Base-by-base conservation (phyloP, 2,888 invertebrate genomes). In the Papilio elwesi region DNA sequence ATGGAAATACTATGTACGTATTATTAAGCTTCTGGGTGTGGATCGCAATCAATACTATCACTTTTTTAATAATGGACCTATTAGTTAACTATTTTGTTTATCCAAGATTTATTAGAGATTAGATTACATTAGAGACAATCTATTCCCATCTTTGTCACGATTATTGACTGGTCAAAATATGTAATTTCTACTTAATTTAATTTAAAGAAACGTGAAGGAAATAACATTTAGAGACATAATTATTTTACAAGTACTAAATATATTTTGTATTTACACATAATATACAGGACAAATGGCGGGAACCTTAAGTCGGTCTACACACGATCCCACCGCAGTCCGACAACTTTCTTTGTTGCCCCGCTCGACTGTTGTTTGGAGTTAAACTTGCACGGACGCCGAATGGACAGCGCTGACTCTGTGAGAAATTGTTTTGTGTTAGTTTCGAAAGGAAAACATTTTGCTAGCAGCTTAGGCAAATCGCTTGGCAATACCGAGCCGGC, bases 391-490 rank as follows among this genome's bases (percentile, higher is more conserved):
- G 88, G 88, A 89, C 87, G 82, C 85, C 86, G 85, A 90, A 90
- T 90, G 89, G 89, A 88, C 91, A 89, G 87, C 85, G 83, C 85
- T 77, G 83, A 86, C 85, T 89, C 86, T 82, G 86, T 83, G 87
- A 88, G 88, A 88, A 89, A 91, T 90, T 90, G 91, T 92, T 92
- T 89, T 90, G 91, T 90, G 87, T 89, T 85, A 92, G 90, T 92
- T 91, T 82, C 82, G 83, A 88, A 90, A 90, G 91, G 91, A 92
- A 91, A 92, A 92, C 89, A 90, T 91, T 92, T 90, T 87, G 86
- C 85, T 78, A 87, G 85, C 83, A 90, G 91, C 90, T 92, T 92
- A 90, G 83, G 87, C 87, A 90, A 91, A 91, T 90, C 89, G 88
- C 85, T 89, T 85, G 86, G 79, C 80, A 78, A 71, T 72, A 74